Conservation (phyloP, 1,140 invertebrate species). For the Drosophila subobscura region DNA sequence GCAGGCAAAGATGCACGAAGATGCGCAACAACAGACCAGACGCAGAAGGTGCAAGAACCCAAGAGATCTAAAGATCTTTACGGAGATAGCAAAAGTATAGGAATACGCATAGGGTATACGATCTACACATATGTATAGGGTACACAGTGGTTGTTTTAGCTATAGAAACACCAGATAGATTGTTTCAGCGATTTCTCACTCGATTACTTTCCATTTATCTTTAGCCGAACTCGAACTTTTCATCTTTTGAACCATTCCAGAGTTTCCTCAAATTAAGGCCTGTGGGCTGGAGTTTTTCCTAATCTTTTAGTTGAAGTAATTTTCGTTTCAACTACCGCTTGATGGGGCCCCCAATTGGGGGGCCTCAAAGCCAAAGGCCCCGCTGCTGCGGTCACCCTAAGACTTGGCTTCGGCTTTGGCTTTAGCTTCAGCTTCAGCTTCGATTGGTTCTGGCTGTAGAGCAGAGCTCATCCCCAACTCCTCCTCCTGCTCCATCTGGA, state of each 20-base stretch:
- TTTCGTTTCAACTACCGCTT: constrained; percentile 56
- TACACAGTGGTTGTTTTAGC: too few species aligned
- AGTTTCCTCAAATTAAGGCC: not conserved
- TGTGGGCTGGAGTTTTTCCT: constrained; percentile 17
- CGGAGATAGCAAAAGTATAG: not conserved
- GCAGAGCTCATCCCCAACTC: constrained; percentile 4
- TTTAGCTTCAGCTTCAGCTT: not conserved
- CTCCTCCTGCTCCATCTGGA: constrained; percentile 11
- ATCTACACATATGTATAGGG: too few species aligned
- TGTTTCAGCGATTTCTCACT: too few species aligned
- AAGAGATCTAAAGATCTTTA: constrained; percentile 8
- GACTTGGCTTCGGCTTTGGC: constrained; percentile 2
- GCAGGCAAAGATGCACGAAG: not conserved
- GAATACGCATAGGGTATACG: too few species aligned
- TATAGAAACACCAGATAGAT: too few species aligned
- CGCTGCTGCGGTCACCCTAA: constrained; percentile 54
- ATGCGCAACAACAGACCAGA: constrained; percentile 5
- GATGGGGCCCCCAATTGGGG: constrained; percentile 49
- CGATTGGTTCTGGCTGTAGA: constrained; percentile 26
- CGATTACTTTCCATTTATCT: constrained; percentile 15
- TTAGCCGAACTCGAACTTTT: not conserved
- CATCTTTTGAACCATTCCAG: constrained; percentile 5
- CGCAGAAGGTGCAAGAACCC: constrained; percentile 1
- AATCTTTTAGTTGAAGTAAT: constrained; percentile 52
- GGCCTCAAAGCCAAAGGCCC: constrained; percentile 40